Conservation (phyloP, 2,888 invertebrate genomes). For the Amphiduros pacificus region DNA sequence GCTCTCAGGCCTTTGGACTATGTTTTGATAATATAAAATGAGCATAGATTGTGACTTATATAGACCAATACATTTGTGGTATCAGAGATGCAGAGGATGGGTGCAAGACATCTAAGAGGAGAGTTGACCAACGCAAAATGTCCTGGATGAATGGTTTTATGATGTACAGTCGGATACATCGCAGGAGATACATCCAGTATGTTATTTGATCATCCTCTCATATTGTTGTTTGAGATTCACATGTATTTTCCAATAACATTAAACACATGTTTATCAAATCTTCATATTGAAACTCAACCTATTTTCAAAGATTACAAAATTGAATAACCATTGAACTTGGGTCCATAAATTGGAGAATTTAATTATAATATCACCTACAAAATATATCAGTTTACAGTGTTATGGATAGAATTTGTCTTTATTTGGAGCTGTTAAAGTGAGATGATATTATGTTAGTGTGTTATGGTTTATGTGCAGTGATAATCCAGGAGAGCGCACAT, state of each 20-base stretch:
- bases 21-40: too few relatives aligned
- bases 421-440: not conserved
- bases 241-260: not conserved
- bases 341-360: too few relatives aligned
- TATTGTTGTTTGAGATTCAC: not conserved
- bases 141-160: slow-evolving; percentile 59
- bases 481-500: slow-evolving; percentile 48
- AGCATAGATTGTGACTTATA: too few relatives aligned
- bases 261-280: too few relatives aligned
- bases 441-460: not conserved
- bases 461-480: slow-evolving; percentile 30
- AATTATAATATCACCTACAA: too few relatives aligned
- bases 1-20: too few relatives aligned
- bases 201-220: not conserved
- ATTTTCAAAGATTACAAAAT: too few relatives aligned
- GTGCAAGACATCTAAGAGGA: not conserved
- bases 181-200: slow-evolving; percentile 45
- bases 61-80: not conserved
- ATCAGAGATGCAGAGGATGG: not conserved
- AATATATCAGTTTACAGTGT: too few relatives aligned
- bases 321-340: too few relatives aligned
- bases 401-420: not conserved
- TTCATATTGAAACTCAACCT: too few relatives aligned
- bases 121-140: slow-evolving; percentile 43
- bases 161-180: slow-evolving; percentile 54